Percentiles rank a stretch among this genome's conserved stretches.
phyloP scores from a whole-genome alignment of 2,113 vertebrate species.

The Artemisiospiza belli region DNA sequence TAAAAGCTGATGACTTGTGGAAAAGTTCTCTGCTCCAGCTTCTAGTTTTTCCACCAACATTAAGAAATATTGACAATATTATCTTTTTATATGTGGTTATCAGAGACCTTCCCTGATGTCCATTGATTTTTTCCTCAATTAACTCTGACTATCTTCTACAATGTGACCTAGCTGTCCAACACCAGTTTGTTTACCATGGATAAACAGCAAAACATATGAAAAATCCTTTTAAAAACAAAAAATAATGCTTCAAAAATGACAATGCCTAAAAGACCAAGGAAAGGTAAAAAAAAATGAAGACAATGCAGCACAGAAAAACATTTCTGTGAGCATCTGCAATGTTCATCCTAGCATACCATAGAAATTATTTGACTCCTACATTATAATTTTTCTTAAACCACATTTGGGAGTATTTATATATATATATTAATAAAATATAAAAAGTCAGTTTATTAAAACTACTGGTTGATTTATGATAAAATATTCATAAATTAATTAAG shows the following conservation, averaged over 20 bases:
- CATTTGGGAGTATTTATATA: neutral
- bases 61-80: neutral
- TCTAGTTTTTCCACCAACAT: neutral
- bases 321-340: neutral
- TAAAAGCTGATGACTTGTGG: neutral
- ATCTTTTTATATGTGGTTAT: neutral
- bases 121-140: neutral
- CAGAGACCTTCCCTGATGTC: neutral
- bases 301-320: neutral
- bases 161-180: neutral
- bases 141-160: neutral
- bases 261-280: neutral
- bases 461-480: neutral
- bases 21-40: neutral
- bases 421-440: neutral
- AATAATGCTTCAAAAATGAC: rapidly evolving
- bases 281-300: neutral
- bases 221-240: neutral
- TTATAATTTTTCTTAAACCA: neutral
- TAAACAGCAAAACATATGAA: neutral
- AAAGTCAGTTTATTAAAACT: neutral
- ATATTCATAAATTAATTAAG: conserved; percentile 28
- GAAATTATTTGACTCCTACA: neutral
- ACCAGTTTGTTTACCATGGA: neutral
- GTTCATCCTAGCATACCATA: neutral